Evolutionary conservation across 2,113 vertebrate species (phyloP).

Genomic region (Xyrauchen texanus): DNA sequence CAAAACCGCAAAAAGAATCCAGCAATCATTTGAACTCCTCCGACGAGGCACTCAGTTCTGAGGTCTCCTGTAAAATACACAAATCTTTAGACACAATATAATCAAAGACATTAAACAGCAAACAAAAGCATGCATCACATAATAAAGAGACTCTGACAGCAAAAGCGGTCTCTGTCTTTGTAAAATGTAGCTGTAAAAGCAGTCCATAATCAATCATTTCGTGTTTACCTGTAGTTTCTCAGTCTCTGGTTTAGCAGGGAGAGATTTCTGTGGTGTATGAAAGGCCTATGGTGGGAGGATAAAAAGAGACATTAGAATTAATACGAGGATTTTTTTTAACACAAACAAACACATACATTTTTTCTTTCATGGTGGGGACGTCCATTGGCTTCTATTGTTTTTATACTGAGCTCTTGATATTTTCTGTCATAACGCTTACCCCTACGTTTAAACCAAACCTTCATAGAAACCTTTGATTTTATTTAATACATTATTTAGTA

Average conservation of each 20-base stretch:
- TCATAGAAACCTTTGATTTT: too few relatives aligned
- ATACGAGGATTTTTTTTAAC: background rate
- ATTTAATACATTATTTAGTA: too few relatives aligned
- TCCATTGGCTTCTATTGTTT: too few relatives aligned
- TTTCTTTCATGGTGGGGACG: too few relatives aligned
- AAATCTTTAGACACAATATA: constrained; percentile 16
- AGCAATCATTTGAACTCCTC: constrained; percentile 50
- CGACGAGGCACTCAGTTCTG: constrained; percentile 40
- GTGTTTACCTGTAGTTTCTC: constrained; percentile 59
- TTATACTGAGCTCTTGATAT: too few relatives aligned
- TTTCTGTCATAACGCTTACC: too few relatives aligned
- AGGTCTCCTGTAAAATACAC: constrained; percentile 47
- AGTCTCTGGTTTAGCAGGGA: constrained; percentile 61
- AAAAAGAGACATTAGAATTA: background rate
- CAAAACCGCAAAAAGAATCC: background rate
- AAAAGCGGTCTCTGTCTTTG: background rate
- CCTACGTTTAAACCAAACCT: too few relatives aligned
- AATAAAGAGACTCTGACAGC: constrained; percentile 15
- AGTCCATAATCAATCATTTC: background rate
- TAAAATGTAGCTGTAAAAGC: background rate
- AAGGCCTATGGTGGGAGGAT: constrained; percentile 59
- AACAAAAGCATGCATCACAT: background rate
- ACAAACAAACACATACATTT: too few relatives aligned
- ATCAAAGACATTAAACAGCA: background rate
- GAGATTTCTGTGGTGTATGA: constrained; percentile 71